phyloP scores from a whole-genome alignment of 2,888 invertebrate species.

The Pantelozetes paolii region DNA sequence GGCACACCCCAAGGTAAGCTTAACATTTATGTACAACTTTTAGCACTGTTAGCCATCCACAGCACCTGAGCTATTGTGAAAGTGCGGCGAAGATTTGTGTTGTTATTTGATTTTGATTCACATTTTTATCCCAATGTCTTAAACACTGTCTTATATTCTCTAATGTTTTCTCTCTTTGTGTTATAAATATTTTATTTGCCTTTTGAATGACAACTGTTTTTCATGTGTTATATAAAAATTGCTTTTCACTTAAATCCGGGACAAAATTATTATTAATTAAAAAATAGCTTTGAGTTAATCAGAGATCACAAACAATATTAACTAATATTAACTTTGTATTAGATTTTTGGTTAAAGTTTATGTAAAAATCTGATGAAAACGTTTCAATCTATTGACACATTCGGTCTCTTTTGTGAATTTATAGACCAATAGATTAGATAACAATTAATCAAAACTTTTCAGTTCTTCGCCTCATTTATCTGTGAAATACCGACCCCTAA shows the following conservation, averaged over 20 bases:
- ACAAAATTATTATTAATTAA: no score
- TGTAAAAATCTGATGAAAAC: no score
- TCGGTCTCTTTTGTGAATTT: not conserved
- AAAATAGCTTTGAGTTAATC: no score
- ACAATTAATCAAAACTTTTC: not conserved
- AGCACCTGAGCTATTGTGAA: no score
- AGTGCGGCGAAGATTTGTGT: no score
- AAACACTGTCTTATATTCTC: not conserved
- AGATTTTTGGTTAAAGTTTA: no score
- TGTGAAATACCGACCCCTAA: not conserved
- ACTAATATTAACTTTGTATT: no score
- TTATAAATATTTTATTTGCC: not conserved
- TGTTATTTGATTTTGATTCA: not conserved
- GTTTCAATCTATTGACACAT: not conserved
- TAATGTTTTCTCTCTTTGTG: not conserved
- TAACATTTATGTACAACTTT: not conserved
- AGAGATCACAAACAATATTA: no score
- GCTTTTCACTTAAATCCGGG: no score
- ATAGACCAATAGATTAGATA: not conserved
- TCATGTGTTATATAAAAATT: no score
- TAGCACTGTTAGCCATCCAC: not conserved
- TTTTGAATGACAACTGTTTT: no score
- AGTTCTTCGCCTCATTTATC: not conserved
- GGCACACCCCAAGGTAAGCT: conserved; percentile 94
- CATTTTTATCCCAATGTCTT: not conserved